A percentile compares a stretch with the other conserved stretches of the same genome.
Conservation (phyloP, 2,888 invertebrate genomes). For the Osmoderma eremita region DNA sequence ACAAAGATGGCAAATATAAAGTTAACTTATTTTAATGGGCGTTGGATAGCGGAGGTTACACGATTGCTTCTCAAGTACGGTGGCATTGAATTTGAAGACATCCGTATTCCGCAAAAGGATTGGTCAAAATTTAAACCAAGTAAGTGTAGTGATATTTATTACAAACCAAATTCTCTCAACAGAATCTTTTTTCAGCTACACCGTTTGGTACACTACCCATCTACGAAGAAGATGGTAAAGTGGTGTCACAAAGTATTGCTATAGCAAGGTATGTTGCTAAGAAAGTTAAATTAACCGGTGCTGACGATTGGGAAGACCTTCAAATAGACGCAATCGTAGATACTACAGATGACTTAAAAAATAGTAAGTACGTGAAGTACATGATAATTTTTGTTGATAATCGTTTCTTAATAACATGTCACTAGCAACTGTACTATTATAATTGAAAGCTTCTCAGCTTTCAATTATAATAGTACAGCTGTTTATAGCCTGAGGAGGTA, state of each 20-base stretch:
- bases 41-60: conserved; percentile 69
- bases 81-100: conserved; percentile 67
- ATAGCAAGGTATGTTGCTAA: conserved; percentile 71
- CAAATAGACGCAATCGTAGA: conserved; percentile 71
- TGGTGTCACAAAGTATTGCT: conserved; percentile 68
- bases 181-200: conserved; percentile 61
- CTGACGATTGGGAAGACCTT: conserved; percentile 67
- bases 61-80: conserved; percentile 69
- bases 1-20: conserved; percentile 52
- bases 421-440: no score
- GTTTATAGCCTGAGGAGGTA: no score
- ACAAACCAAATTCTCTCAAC: not conserved
- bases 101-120: conserved; percentile 65
- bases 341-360: conserved; percentile 68
- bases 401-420: no score
- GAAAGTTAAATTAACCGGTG: conserved; percentile 67
- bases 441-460: no score
- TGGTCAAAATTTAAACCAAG: conserved; percentile 69
- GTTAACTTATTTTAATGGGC: conserved; percentile 68
- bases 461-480: no score
- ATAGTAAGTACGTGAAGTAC: conserved; percentile 64
- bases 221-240: conserved; percentile 70
- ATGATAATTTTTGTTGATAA: no score
- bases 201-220: conserved; percentile 73
- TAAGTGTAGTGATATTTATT: conserved; percentile 57